Evolutionary conservation across 2,113 vertebrate genomes (phyloP), one percentile per base, ranked within the genome.

Genomic region (Ia io): DNA sequence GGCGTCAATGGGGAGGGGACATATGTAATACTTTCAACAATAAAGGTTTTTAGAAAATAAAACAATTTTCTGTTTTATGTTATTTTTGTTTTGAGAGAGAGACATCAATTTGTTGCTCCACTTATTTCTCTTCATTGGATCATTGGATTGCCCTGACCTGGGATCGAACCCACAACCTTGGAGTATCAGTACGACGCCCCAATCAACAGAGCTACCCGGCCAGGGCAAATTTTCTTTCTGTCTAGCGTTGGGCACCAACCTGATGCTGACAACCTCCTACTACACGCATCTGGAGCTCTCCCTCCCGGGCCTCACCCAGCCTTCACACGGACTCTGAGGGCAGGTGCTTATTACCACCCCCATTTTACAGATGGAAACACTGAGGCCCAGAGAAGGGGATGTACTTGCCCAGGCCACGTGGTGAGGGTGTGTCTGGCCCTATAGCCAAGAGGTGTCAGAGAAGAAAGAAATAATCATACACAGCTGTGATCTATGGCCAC

Each of bases 351-450:
- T 22, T 3, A n/a, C 37, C 40, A 13, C 22, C 4, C 22, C 11
- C 56, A 13, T 42, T 40, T 74, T 20, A 79, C n/a, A 88, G 32
- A 12, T 22, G 53, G 28, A 84, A 79, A 84, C 28, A 11, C 4
- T 30, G 78, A 49, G 42, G 53, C 56, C 85, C 28, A 37, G 51
- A 84, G 47, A 51, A 59, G 16, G 63, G 44, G 30, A 3, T 13
- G 0, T 14, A 35, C n/a, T 22, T 42, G 32, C 70, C 13, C 9
- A 20, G 49, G 20, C 25, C 83, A 70, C 3, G 0, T 0, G 0
- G 32, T 47, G 14, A 44, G 40, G 25, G 35, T 13, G 12, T 25
- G n/a, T 84, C 63, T n/a, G 74, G 28, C 40, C 40, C 67, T 35
- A 1, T 25, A 37, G 51, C 32, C 37, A 20, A 51, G 17, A 14